Conservation (phyloP, 2,888 invertebrate species). For the Ptychoptera contaminata region DNA sequence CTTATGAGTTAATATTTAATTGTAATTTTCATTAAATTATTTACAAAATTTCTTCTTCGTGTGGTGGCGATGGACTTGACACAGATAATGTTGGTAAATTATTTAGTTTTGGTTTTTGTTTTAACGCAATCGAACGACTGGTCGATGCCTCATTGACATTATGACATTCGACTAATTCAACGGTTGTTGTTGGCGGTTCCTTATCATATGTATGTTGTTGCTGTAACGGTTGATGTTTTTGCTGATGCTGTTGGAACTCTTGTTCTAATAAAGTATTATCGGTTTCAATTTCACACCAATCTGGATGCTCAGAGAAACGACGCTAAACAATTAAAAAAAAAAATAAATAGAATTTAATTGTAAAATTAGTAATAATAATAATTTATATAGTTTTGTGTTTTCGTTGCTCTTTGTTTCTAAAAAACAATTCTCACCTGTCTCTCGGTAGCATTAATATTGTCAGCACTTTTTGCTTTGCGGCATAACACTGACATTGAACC, state of each 20-base stretch:
- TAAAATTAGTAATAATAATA: too few relatives aligned
- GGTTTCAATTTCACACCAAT: constrained; percentile 16
- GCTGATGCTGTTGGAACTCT: constrained; percentile 13
- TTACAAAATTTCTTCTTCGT: constrained; percentile 36
- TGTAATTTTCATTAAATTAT: neutral
- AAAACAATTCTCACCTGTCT: constrained; percentile 7
- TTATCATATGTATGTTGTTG: constrained; percentile 14
- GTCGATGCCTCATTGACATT: constrained; percentile 18
- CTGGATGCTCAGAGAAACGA: constrained; percentile 24
- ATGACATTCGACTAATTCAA: constrained; percentile 11
- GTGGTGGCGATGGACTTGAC: constrained; percentile 65
- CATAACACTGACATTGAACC: constrained; percentile 66
- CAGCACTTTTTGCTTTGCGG: constrained; percentile 62
- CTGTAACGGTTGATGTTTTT: constrained; percentile 13
- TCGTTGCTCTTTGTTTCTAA: too few relatives aligned
- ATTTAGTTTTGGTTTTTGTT: constrained; percentile 16
- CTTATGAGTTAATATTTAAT: too few relatives aligned
- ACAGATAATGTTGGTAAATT: constrained; percentile 62
- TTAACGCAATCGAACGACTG: constrained; percentile 20
- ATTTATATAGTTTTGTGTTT: too few relatives aligned
- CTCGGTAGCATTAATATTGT: constrained; percentile 34
- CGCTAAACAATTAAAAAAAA: constrained; percentile 16
- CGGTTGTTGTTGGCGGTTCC: constrained; percentile 13
- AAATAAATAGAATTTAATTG: neutral
- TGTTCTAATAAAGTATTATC: neutral